Evolutionary conservation across 2,888 invertebrate genomes (phyloP).

Genomic region (Merodon equestris): DNA sequence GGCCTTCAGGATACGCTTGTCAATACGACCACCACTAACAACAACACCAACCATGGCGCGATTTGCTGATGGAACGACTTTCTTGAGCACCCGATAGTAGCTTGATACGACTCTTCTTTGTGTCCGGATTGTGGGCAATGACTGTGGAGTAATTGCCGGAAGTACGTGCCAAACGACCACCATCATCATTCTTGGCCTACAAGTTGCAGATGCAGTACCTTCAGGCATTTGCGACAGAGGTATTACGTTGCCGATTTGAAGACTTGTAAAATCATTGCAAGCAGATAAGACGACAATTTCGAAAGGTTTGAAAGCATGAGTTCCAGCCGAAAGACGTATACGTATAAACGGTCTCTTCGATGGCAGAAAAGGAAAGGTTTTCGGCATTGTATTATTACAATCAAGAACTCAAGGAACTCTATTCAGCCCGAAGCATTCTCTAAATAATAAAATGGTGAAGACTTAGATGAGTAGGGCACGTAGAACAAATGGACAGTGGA

Average conservation of each 20-base stretch:
- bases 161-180: slow-evolving; percentile 97
- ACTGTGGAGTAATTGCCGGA: slow-evolving; percentile 99
- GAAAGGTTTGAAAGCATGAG: no score
- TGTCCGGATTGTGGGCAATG: slow-evolving; percentile 98
- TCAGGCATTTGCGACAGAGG: slow-evolving; percentile 99
- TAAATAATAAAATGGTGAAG: no score
- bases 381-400: no score
- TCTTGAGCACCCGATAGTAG: slow-evolving; percentile 99
- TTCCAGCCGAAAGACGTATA: no score
- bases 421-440: no score
- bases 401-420: no score
- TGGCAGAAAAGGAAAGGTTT: no score
- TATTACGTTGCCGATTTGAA: slow-evolving; percentile 95
- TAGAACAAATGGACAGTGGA: no score
- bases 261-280: no score
- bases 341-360: no score
- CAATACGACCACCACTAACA: slow-evolving; percentile 99
- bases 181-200: slow-evolving; percentile 99
- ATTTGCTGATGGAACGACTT: slow-evolving; percentile 98
- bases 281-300: no score
- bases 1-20: slow-evolving; percentile 99
- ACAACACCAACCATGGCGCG: slow-evolving; percentile 99
- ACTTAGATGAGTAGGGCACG: no score
- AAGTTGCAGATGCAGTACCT: slow-evolving; percentile 99
- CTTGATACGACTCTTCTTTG: slow-evolving; percentile 97